phyloP scores from a whole-genome alignment of 1,140 invertebrate genomes.

The Tetramorium alpestre region DNA sequence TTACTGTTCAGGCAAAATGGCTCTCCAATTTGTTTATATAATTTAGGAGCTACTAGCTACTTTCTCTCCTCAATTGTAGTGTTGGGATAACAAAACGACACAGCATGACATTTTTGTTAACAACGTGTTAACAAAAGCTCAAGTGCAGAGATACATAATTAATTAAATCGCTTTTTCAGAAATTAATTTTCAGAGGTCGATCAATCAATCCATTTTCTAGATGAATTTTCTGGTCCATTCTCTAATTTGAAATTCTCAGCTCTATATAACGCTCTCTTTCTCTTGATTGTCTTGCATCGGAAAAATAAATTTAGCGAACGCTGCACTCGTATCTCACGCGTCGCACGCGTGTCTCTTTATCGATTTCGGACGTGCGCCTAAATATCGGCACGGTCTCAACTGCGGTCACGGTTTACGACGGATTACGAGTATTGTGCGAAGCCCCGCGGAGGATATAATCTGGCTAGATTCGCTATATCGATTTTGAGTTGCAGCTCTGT shows the following conservation, averaged over 20 bases:
- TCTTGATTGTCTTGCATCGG: neutral
- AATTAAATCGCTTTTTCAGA: neutral
- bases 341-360: constrained; percentile 8
- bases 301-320: neutral
- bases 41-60: too few relatives aligned
- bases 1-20: too few relatives aligned
- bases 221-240: neutral
- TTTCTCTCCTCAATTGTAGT: too few relatives aligned
- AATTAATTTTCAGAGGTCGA: neutral
- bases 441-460: constrained; percentile 84
- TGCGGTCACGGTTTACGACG: constrained; percentile 77
- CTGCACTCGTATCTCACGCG: neutral
- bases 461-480: constrained; percentile 85
- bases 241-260: neutral
- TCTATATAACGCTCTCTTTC: neutral
- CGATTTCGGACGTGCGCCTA: constrained; percentile 48
- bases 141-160: neutral
- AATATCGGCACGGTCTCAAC: constrained; percentile 72
- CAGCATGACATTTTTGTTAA: neutral
- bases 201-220: neutral
- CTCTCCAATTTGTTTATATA: too few relatives aligned
- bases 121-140: neutral
- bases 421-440: constrained; percentile 83
- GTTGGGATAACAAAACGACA: neutral
- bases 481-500: constrained; percentile 83